These are phyloP conservation scores for Epinephelus cyanopodus DNA, from an alignment of 2,113 vertebrate species.

Conservation along the genomic window DNA sequence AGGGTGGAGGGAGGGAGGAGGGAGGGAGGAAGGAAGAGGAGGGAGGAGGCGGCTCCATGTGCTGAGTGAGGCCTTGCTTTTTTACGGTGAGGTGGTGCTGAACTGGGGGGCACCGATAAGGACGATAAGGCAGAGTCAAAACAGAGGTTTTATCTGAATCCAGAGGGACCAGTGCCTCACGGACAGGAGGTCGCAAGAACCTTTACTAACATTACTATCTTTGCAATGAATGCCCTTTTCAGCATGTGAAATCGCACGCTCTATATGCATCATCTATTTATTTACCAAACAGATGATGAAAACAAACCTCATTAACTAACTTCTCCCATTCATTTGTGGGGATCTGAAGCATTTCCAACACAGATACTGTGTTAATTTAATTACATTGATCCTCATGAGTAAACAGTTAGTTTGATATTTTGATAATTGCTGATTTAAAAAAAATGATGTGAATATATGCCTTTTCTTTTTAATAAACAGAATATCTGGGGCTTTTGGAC, in stretches of 20 bases:
- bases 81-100: slow-evolving; percentile 12
- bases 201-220: not conserved
- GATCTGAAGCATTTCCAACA: not conserved
- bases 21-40: not conserved
- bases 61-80: slow-evolving; percentile 34
- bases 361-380: not conserved
- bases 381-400: not conserved
- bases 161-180: not conserved
- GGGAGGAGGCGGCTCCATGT: slow-evolving; percentile 40
- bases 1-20: slow-evolving; percentile 3
- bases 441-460: not conserved
- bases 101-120: slow-evolving; percentile 19
- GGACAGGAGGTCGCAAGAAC: not conserved
- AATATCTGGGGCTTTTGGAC: too few relatives aligned
- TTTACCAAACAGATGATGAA: not conserved
- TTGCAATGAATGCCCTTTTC: not conserved
- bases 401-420: too few relatives aligned
- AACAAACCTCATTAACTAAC: not conserved
- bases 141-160: slow-evolving; percentile 14
- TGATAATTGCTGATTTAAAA: not conserved
- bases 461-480: too few relatives aligned
- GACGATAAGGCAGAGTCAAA: slow-evolving; percentile 15
- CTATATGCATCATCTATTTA: not conserved
- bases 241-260: not conserved
- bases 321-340: not conserved